Evolutionary conservation across 2,113 vertebrate genomes (phyloP).

Genomic region (Microcebus lehilahytsara): DNA sequence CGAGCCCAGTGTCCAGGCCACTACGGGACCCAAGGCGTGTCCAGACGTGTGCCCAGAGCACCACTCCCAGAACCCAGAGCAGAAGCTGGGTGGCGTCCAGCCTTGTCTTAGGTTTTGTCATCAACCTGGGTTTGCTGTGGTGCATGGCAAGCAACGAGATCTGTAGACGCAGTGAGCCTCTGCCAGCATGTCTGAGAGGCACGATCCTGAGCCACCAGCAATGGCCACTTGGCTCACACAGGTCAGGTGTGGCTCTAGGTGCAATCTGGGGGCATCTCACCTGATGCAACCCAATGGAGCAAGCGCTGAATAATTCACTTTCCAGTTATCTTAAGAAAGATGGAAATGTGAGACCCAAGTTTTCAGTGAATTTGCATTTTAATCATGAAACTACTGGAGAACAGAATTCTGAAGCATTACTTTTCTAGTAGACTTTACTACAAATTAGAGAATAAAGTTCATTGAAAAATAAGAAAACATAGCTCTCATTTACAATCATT

Average conservation of each 20-base stretch:
- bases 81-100: accelerated
- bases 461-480: background rate
- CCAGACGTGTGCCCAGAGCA: too few species aligned
- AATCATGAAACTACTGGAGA: background rate
- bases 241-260: background rate
- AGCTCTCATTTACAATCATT: background rate
- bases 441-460: background rate
- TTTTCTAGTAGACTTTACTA: background rate
- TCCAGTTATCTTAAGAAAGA: background rate
- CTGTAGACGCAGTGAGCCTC: accelerated
- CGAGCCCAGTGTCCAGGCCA: accelerated
- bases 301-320: too few species aligned
- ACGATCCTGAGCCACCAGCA: accelerated
- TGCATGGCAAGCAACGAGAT: accelerated
- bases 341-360: background rate
- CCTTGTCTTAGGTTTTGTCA: too few species aligned
- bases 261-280: accelerated
- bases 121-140: background rate
- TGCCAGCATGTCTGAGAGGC: accelerated
- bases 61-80: background rate
- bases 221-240: accelerated
- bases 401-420: background rate
- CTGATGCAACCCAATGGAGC: accelerated
- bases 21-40: too few species aligned
- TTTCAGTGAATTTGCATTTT: background rate